phyloP scores from a whole-genome alignment of 2,113 vertebrate genomes.

The Neogobius melanostomus region DNA sequence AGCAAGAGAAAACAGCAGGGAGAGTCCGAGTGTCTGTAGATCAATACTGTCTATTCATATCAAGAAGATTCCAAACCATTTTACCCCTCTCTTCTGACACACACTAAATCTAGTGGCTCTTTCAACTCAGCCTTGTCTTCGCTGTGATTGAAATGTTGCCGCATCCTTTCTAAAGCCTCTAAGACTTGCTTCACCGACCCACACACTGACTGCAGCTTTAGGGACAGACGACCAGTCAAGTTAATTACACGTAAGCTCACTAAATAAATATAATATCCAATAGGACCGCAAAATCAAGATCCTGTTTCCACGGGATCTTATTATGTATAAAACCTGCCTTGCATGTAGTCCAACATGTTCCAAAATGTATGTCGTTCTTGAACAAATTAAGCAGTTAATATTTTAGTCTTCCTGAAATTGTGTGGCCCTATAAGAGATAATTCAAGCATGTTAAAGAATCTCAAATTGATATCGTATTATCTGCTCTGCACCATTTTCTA shows the following conservation, averaged over 20 bases:
- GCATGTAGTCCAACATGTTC: no score
- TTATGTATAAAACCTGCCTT: no score
- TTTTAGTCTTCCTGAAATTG: no score
- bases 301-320: no score
- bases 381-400: no score
- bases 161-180: background rate
- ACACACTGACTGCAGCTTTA: background rate
- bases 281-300: no score
- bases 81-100: slow-evolving; percentile 30
- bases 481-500: background rate
- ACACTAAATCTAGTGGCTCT: slow-evolving; percentile 11
- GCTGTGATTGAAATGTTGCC: slow-evolving; percentile 1
- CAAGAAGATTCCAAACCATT: slow-evolving; percentile 21
- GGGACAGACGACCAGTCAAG: background rate
- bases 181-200: background rate
- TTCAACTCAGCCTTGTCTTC: background rate
- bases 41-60: slow-evolving; percentile 55
- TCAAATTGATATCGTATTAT: background rate
- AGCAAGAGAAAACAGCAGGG: slow-evolving; percentile 2
- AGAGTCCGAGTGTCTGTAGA: slow-evolving; percentile 14
- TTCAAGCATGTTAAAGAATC: background rate
- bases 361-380: no score
- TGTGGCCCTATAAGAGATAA: no score
- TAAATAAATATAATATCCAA: background rate
- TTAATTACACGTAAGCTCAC: background rate